phyloP scores from a whole-genome alignment of 2,797 vertebrate species.

The Loris lydekkerianus region DNA sequence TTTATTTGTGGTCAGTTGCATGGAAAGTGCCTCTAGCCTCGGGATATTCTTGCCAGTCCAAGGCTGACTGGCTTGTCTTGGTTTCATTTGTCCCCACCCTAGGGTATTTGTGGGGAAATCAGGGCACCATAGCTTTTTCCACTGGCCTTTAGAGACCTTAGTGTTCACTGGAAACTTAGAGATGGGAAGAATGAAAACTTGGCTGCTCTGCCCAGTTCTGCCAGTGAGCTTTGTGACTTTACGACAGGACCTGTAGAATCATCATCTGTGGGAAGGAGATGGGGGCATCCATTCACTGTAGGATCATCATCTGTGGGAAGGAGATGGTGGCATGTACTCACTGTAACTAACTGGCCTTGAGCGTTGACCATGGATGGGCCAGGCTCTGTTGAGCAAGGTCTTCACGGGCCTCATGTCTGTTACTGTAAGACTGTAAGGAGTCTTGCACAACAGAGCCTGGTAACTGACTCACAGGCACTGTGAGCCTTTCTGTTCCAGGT shows the following conservation, averaged over 20 bases:
- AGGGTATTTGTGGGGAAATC: not conserved
- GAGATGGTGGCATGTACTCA: not conserved
- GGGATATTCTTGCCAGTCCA: constrained; percentile 21
- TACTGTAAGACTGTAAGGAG: not conserved
- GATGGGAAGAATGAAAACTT: not conserved
- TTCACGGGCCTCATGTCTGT: not conserved
- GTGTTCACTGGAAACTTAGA: not conserved
- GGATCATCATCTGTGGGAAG: not conserved
- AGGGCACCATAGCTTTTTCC: not conserved
- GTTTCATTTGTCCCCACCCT: constrained; percentile 38
- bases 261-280: not conserved
- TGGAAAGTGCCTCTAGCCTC: not conserved
- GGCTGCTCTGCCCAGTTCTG: not conserved
- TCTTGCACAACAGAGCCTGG: not conserved
- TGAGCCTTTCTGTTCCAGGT: not conserved
- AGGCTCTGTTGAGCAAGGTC: not conserved
- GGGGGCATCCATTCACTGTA: not conserved
- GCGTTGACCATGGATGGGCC: not conserved
- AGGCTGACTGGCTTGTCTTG: not conserved
- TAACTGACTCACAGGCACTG: not conserved
- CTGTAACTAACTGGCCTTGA: not conserved
- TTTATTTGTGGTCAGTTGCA: constrained; percentile 50
- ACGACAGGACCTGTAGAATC: not conserved
- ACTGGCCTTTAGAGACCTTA: not conserved
- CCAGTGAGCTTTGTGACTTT: not conserved